Conservation (phyloP, 1,140 invertebrate species). For the Lutraria rhynchaena region DNA sequence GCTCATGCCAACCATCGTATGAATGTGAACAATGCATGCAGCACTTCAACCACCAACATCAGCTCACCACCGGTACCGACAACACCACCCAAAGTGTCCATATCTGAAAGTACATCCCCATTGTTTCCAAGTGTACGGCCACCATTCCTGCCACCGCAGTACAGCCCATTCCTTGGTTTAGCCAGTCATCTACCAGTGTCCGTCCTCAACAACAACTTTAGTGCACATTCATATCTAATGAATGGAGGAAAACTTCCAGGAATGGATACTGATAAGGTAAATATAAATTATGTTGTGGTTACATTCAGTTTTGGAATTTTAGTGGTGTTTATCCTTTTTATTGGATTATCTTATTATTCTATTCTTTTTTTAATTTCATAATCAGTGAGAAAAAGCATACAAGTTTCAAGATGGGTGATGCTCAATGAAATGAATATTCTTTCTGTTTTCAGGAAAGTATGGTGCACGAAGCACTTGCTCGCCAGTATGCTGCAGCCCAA, state of each 20-base stretch:
- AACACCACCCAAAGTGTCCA: conserved; percentile 54
- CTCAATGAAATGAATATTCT: too few relatives aligned
- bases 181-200: conserved; percentile 69
- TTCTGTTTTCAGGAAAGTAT: conserved; percentile 73
- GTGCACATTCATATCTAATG: conserved; percentile 56
- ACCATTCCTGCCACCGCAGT: conserved; percentile 75
- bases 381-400: too few relatives aligned
- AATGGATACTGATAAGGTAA: conserved; percentile 70
- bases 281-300: not conserved
- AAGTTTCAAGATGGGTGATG: too few relatives aligned
- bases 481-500: conserved; percentile 69
- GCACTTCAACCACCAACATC: conserved; percentile 24
- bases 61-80: conserved; percentile 49
- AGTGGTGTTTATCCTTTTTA: not conserved
- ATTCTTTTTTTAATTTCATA: too few relatives aligned
- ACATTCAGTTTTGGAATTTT: too few relatives aligned
- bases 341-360: not conserved
- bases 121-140: conserved; percentile 65
- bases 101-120: conserved; percentile 60
- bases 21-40: conserved; percentile 30
- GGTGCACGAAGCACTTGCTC: conserved; percentile 78
- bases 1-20: conserved; percentile 72
- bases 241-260: conserved; percentile 73
- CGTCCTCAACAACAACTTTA: conserved; percentile 66
- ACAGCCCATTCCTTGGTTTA: conserved; percentile 74